Conservation (phyloP, 2,797 vertebrate species). For the Centropyge bicolor region DNA sequence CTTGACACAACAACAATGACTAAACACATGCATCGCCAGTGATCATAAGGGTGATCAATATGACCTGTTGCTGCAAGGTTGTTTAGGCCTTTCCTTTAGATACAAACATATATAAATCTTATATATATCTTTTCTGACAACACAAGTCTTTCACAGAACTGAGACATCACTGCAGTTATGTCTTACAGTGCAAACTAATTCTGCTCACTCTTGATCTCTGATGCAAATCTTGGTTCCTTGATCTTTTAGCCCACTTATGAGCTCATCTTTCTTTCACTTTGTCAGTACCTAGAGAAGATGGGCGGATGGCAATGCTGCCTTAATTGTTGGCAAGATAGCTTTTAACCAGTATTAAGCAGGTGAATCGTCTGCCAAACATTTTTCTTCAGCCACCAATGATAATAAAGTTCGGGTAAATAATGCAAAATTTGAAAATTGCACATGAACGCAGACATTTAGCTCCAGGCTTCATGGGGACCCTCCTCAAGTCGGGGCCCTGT, state of each 20-base stretch:
- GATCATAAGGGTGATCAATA: not conserved
- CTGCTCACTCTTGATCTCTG: not conserved
- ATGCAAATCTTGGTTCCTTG: not conserved
- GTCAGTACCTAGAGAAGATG: not conserved
- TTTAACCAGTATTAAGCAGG: not conserved
- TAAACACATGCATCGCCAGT: not conserved
- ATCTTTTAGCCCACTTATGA: no score
- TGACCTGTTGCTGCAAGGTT: rapidly evolving
- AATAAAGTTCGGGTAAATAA: not conserved
- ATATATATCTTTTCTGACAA: not conserved
- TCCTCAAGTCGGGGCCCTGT: no score
- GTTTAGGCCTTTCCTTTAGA: not conserved
- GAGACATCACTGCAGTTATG: not conserved
- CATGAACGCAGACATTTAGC: not conserved
- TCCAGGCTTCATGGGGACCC: not conserved
- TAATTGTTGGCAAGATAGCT: not conserved
- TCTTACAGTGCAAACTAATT: not conserved
- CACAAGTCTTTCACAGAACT: no score
- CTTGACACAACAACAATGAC: not conserved
- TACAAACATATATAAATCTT: not conserved
- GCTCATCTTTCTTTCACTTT: not conserved
- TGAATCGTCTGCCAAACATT: not conserved
- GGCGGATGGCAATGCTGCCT: not conserved
- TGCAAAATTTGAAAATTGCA: not conserved
- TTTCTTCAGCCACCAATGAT: not conserved